These are phyloP conservation scores for Sthenelais limicola DNA, from an alignment of 2,888 invertebrate species.

Conservation along the genomic window DNA sequence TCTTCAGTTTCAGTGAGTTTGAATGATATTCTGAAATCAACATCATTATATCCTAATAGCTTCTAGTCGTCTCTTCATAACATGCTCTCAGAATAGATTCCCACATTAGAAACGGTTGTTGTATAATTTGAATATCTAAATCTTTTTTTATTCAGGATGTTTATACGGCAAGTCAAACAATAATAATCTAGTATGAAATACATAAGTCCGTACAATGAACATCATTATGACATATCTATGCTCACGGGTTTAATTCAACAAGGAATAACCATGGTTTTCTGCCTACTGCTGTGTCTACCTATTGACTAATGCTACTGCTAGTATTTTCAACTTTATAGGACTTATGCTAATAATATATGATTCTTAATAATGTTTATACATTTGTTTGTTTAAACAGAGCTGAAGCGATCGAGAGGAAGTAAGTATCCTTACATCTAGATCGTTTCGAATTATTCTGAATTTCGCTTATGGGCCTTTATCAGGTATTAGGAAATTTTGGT, in stretches of 20 bases:
- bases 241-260: not conserved
- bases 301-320: not conserved
- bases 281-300: not conserved
- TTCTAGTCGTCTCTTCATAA: too few relatives aligned
- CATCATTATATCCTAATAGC: too few relatives aligned
- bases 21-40: not conserved
- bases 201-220: not conserved
- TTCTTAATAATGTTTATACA: not conserved
- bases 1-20: conserved; percentile 85
- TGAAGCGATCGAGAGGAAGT: conserved; percentile 66
- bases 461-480: too few relatives aligned
- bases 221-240: not conserved
- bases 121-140: too few relatives aligned
- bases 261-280: not conserved
- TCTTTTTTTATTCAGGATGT: too few relatives aligned
- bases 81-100: too few relatives aligned
- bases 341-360: too few relatives aligned
- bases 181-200: too few relatives aligned
- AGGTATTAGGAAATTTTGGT: too few relatives aligned
- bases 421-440: conserved; percentile 42
- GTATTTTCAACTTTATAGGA: too few relatives aligned
- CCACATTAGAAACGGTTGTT: too few relatives aligned
- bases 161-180: too few relatives aligned
- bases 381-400: conserved; percentile 56
- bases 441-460: not conserved